A percentile compares a stretch with the other conserved stretches of the same genome.
Evolutionary conservation across 2,797 vertebrate genomes (phyloP).

Genomic region (Halcyon smyrnensis): DNA sequence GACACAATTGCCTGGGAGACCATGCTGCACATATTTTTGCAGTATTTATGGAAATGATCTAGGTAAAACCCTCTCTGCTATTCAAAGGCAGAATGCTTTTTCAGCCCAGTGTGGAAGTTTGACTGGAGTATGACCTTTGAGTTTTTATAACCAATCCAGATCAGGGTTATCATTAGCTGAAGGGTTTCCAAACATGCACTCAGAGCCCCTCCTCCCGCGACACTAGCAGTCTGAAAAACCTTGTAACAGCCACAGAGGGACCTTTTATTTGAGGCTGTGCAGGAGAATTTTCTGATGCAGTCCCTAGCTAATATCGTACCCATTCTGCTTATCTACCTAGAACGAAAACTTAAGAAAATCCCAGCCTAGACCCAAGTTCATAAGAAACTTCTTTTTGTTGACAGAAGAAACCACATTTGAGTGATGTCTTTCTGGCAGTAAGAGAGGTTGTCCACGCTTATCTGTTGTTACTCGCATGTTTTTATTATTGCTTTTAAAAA

Average conservation of each 20-base stretch:
- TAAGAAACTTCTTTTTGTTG: background rate
- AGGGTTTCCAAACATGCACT: background rate
- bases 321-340: background rate
- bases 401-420: background rate
- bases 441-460: background rate
- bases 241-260: background rate
- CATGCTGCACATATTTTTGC: background rate
- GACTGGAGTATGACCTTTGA: background rate
- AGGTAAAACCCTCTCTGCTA: background rate
- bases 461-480: background rate
- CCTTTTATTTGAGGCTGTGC: background rate
- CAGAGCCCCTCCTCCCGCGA: background rate
- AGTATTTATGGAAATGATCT: background rate
- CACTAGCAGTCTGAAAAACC: background rate
- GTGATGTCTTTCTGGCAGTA: background rate
- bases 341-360: background rate
- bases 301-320: background rate
- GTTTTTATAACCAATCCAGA: background rate
- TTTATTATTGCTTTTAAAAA: constrained; percentile 38
- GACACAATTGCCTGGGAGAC: background rate
- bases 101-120: background rate
- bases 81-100: background rate
- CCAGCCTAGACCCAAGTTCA: background rate
- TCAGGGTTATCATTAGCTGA: background rate
- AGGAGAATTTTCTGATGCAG: background rate